Percentiles rank a stretch among this genome's conserved stretches.
Conservation (phyloP, 2,888 invertebrate species). For the Caenorhabditis afra region DNA sequence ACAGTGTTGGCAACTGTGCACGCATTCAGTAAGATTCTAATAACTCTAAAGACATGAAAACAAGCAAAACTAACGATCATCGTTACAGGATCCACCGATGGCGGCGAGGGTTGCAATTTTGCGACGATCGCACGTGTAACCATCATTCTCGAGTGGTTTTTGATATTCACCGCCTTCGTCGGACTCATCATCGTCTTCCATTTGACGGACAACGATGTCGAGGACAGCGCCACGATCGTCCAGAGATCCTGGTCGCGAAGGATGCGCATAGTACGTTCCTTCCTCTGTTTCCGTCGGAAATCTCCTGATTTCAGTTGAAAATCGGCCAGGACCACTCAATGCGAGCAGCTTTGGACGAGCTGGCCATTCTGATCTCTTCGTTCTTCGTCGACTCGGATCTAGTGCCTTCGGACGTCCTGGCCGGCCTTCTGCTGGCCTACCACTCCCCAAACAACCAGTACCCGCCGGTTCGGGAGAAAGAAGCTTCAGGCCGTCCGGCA, state of each 20-base stretch:
- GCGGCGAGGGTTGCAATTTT: slow-evolving; percentile 57
- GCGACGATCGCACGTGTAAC: slow-evolving; percentile 68
- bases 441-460: slow-evolving; percentile 71
- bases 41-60: too few species aligned
- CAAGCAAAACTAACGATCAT: too few species aligned
- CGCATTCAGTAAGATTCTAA: slow-evolving; percentile 71
- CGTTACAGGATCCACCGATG: slow-evolving; percentile 41
- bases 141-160: slow-evolving; percentile 76
- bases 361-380: slow-evolving; percentile 77
- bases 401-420: slow-evolving; percentile 91
- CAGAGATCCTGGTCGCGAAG: slow-evolving; percentile 69
- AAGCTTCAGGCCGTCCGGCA: slow-evolving; percentile 30
- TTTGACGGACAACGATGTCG: slow-evolving; percentile 66
- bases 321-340: slow-evolving; percentile 75
- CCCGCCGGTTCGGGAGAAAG: slow-evolving; percentile 61
- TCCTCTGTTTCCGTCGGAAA: neutral
- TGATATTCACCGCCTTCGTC: slow-evolving; percentile 72
- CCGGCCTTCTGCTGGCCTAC: slow-evolving; percentile 89
- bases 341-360: slow-evolving; percentile 78
- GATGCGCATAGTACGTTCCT: slow-evolving; percentile 66
- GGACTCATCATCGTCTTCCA: slow-evolving; percentile 72
- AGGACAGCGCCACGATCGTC: slow-evolving; percentile 71
- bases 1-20: slow-evolving; percentile 89
- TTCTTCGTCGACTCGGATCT: slow-evolving; percentile 84
- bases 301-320: slow-evolving; percentile 72